Evolutionary conservation across 2,888 invertebrate species (phyloP).

Genomic region (Caenorhabditis macrosperma): DNA sequence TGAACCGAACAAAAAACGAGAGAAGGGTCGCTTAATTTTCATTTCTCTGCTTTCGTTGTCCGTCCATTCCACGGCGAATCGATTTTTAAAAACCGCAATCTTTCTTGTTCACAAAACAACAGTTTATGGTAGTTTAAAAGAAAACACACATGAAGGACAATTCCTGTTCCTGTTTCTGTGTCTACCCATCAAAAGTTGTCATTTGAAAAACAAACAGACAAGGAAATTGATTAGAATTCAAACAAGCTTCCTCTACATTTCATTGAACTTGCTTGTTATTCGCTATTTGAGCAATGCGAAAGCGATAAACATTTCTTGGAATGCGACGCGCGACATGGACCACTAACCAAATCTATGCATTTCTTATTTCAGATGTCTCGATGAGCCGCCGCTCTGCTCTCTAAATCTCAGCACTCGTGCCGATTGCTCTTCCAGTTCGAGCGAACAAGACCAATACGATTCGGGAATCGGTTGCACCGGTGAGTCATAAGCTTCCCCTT

Average conservation of each 20-base stretch:
- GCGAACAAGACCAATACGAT: conserved; percentile 57
- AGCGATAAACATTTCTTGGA: background rate
- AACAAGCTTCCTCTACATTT: too few species aligned
- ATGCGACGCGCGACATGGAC: background rate
- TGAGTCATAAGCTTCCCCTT: conserved; percentile 23
- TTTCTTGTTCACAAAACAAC: background rate
- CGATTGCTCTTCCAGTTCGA: conserved; percentile 59
- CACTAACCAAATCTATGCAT: conserved; percentile 46
- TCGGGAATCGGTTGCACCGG: conserved; percentile 58
- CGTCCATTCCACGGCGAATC: background rate
- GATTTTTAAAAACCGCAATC: background rate
- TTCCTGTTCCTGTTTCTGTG: conserved; percentile 2
- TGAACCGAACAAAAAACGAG: conserved; percentile 8
- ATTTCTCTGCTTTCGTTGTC: background rate
- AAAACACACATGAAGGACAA: background rate
- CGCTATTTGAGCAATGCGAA: background rate
- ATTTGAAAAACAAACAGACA: background rate
- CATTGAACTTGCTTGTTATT: background rate
- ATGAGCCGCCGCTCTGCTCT: conserved; percentile 58
- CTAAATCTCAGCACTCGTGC: conserved; percentile 41
- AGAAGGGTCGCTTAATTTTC: background rate
- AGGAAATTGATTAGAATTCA: too few species aligned
- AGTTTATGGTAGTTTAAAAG: background rate
- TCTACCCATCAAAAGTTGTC: background rate
- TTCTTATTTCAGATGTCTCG: conserved; percentile 58